Evolutionary conservation across 1,140 invertebrate species (phyloP).

Genomic region (Triops longicaudatus): DNA sequence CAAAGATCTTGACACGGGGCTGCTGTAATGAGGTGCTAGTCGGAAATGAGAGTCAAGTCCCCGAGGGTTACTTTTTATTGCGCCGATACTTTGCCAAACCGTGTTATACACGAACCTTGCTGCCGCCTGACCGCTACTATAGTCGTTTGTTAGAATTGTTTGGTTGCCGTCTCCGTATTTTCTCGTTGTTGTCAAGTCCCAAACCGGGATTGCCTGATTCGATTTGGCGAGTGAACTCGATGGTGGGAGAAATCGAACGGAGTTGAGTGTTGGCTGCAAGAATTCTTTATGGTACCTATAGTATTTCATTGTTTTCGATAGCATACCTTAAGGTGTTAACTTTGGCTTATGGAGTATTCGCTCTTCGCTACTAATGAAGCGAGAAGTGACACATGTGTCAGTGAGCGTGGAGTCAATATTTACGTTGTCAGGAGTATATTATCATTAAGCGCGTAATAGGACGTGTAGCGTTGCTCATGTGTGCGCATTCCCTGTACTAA

Average conservation of each 20-base stretch:
- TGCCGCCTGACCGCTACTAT: background rate
- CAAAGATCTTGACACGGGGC: conserved; percentile 1
- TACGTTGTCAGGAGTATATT: background rate
- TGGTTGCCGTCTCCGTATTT: background rate
- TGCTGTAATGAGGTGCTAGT: background rate
- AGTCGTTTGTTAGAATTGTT: background rate
- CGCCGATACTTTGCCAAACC: conserved; percentile 5
- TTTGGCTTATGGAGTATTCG: too few species aligned
- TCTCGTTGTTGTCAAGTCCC: background rate
- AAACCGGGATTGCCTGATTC: background rate
- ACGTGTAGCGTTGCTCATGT: background rate
- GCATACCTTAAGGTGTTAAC: too few species aligned
- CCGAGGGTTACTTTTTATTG: background rate
- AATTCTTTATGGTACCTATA: too few species aligned
- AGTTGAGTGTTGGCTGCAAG: too few species aligned
- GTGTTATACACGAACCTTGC: background rate
- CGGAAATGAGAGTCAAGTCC: background rate
- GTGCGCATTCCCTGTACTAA: background rate
- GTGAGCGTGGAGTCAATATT: background rate
- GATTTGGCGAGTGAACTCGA: too few species aligned
- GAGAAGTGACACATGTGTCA: background rate
- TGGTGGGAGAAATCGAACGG: too few species aligned
- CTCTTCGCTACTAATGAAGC: background rate
- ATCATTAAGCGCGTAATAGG: background rate
- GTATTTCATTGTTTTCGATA: too few species aligned